Conservation (phyloP, 2,888 invertebrate genomes). For the Emmelina monodactyla region DNA sequence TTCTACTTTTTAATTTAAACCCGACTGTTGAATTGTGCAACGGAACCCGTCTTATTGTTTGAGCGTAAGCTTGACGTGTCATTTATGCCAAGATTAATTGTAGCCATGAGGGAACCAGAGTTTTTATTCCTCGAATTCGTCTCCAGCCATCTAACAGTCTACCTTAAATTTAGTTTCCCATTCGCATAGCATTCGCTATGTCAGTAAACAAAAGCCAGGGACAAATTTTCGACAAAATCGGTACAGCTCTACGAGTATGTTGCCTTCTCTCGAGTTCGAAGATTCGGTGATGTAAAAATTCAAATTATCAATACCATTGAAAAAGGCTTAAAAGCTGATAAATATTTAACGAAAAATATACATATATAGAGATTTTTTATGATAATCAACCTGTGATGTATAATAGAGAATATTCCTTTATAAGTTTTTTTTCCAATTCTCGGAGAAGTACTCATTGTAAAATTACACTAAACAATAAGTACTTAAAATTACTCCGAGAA, state of each 20-base stretch:
- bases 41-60: conserved; percentile 8
- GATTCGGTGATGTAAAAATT: conserved; percentile 18
- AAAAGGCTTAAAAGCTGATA: conserved; percentile 17
- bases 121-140: conserved; percentile 15
- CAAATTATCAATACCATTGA: conserved; percentile 18
- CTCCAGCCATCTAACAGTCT: conserved; percentile 16
- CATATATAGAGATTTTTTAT: conserved; percentile 10
- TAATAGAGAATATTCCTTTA: conserved; percentile 1
- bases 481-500: too few relatives aligned
- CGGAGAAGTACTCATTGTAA: neutral
- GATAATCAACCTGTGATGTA: conserved; percentile 7
- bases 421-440: neutral
- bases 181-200: conserved; percentile 11
- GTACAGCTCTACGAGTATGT: conserved; percentile 14
- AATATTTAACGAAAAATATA: conserved; percentile 17
- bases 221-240: conserved; percentile 13
- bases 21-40: conserved; percentile 12
- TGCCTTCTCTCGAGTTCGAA: conserved; percentile 18
- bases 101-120: conserved; percentile 12
- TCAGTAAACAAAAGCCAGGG: conserved; percentile 11
- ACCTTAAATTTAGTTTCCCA: conserved; percentile 13
- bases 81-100: conserved; percentile 13
- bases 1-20: conserved; percentile 13
- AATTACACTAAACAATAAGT: too few relatives aligned
- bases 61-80: conserved; percentile 10